Evolutionary conservation across 2,797 vertebrate species (phyloP), one percentile per base, ranked within the genome.

Genomic region (Malacoraja senta): DNA sequence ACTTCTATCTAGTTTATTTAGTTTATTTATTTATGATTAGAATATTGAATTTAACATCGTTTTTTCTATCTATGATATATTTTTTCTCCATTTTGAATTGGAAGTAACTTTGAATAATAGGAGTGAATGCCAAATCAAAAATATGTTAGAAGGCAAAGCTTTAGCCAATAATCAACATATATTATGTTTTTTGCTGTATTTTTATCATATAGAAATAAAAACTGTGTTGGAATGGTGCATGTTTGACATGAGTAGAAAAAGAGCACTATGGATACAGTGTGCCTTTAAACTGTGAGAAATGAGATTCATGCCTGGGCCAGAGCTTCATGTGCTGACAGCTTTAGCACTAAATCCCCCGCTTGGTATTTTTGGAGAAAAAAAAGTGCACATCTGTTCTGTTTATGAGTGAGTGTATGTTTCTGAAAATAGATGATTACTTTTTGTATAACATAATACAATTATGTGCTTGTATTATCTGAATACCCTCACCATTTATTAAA

Each of bases 381-480:
- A 26, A 72, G 32, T 91, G 88, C 68, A 71, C 88, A 91, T 91
- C 88, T 91, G 88, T 71, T 71, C n/a, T 71, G 65, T 91, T 91
- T 91, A 91, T 91, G 88, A 91, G 19, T 72, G 35, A 35, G 65
- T 19, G 21, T 91, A 35, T 26, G 68, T 91, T 91, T 91, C 88
- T 91, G 88, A 91, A 91, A 71, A 71, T 38, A 71, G 32, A 26
- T 68, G 9, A 61, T 84, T 84, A 15, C 13, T 91, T 71, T 91
- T 91, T 38, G 19, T 24, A 90, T 21, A 68, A 15, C 79, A 79
- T 35, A 79, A 90, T 35, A 71, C 65, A 91, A 26, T 91, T 38
- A 38, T 35, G 65, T 91, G 32, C 88, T 32, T 71, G 65, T 72
- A 91, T 71, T 91, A 38, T 71, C 35, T 38, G 26, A 91, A 68